Conservation (phyloP, 2,888 invertebrate species). For the Sussaba pulchella region DNA sequence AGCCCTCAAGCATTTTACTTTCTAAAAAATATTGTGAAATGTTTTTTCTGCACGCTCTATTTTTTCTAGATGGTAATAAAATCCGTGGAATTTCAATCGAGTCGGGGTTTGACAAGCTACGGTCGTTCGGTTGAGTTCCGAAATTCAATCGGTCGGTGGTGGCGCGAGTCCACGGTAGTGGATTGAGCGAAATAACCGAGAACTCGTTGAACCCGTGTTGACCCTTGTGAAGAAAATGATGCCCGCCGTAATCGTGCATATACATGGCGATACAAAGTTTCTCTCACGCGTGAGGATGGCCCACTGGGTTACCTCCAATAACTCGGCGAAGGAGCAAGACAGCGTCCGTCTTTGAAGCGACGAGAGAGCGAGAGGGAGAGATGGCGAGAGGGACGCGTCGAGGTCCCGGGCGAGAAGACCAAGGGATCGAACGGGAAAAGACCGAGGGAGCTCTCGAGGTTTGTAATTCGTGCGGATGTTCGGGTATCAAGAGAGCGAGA, state of each 20-base stretch:
- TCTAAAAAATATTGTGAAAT: no score
- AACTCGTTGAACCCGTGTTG: constrained; percentile 59
- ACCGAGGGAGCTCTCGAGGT: constrained; percentile 75
- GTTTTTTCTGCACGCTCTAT: no score
- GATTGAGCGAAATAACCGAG: constrained; percentile 39
- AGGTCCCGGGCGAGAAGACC: constrained; percentile 36
- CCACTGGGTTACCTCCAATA: constrained; percentile 35
- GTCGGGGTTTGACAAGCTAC: background rate
- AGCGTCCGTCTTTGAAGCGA: no score
- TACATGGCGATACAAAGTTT: constrained; percentile 35
- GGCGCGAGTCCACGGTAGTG: constrained; percentile 12
- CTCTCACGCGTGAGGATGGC: background rate
- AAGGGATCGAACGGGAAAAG: constrained; percentile 12
- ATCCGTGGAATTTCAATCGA: constrained; percentile 14
- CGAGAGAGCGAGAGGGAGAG: background rate
- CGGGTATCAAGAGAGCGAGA: constrained; percentile 70
- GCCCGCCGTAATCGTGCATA: constrained; percentile 16
- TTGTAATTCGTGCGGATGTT: constrained; percentile 81
- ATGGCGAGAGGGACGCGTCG: constrained; percentile 28
- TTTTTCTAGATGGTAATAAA: constrained; percentile 1
- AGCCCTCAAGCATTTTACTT: no score
- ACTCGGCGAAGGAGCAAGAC: no score
- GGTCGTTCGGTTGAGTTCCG: constrained; percentile 11
- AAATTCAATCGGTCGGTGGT: constrained; percentile 34
- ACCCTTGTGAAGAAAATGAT: constrained; percentile 39